Conservation (phyloP, 2,113 vertebrate species). For the Amblyopsis rosae region DNA sequence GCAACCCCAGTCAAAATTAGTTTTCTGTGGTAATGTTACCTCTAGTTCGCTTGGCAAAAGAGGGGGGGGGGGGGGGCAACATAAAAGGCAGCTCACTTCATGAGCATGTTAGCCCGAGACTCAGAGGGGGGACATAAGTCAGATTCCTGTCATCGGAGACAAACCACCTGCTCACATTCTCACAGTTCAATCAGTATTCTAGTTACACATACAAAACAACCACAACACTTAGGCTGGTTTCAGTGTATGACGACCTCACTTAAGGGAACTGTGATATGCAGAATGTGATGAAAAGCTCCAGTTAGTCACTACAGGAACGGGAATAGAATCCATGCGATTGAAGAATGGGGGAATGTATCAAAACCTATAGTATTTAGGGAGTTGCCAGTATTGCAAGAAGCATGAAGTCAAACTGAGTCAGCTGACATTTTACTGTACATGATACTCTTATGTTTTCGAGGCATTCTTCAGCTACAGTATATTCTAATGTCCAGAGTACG, state of each 20-base stretch:
- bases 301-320: neutral
- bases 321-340: too few species aligned
- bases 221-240: conserved; percentile 6
- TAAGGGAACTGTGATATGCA: neutral
- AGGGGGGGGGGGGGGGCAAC: neutral
- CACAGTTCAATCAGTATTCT: conserved; percentile 35
- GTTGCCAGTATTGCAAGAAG: neutral
- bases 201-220: neutral
- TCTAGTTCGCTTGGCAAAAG: conserved; percentile 17
- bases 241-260: conserved; percentile 9
- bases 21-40: neutral
- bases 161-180: conserved; percentile 60
- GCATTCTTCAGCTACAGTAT: too few species aligned
- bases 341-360: too few species aligned
- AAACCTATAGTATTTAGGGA: too few species aligned
- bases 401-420: neutral
- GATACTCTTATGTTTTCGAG: too few species aligned
- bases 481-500: too few species aligned
- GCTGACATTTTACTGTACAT: too few species aligned
- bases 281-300: neutral
- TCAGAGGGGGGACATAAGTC: conserved; percentile 33
- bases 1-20: neutral
- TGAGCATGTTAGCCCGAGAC: neutral
- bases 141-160: conserved; percentile 67
- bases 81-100: conserved; percentile 3